A percentile compares a stretch with the other conserved stretches of the same genome.
phyloP scores from a whole-genome alignment of 53 echinoderm and acorn worm species.

The Arbacia lixula region DNA sequence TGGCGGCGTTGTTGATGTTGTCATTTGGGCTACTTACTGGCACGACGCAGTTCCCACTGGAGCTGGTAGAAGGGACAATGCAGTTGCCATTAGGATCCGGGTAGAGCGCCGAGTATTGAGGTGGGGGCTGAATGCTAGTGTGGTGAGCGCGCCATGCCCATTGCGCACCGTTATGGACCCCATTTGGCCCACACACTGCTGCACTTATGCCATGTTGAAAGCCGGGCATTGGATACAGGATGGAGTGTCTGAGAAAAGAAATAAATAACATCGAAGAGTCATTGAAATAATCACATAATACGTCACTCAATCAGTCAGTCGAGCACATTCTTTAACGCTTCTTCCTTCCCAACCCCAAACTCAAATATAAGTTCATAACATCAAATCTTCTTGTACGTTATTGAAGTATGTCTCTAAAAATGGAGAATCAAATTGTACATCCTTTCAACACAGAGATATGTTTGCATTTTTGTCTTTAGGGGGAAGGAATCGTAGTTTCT shows the following conservation, averaged over 20 bases:
- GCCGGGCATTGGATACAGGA: constrained; percentile 39
- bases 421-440: too few species aligned
- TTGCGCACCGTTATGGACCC: constrained; percentile 17
- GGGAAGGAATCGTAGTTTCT: too few species aligned
- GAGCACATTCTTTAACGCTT: too few species aligned
- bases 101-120: constrained; percentile 39
- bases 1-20: constrained; percentile 12
- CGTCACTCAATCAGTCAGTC: too few species aligned
- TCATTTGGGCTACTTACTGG: neutral
- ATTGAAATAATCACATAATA: too few species aligned
- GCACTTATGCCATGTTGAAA: neutral
- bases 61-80: neutral
- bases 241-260: constrained; percentile 28
- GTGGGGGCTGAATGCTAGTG: constrained; percentile 29
- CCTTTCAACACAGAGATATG: too few species aligned
- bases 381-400: too few species aligned
- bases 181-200: neutral
- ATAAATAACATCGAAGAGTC: too few species aligned
- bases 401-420: too few species aligned
- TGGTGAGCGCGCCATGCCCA: constrained; percentile 49
- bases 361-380: too few species aligned
- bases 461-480: too few species aligned
- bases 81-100: constrained; percentile 27
- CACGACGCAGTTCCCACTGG: neutral
- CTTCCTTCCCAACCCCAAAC: too few species aligned